phyloP scores from a whole-genome alignment of 1,140 invertebrate species.

The Psix sp. region DNA sequence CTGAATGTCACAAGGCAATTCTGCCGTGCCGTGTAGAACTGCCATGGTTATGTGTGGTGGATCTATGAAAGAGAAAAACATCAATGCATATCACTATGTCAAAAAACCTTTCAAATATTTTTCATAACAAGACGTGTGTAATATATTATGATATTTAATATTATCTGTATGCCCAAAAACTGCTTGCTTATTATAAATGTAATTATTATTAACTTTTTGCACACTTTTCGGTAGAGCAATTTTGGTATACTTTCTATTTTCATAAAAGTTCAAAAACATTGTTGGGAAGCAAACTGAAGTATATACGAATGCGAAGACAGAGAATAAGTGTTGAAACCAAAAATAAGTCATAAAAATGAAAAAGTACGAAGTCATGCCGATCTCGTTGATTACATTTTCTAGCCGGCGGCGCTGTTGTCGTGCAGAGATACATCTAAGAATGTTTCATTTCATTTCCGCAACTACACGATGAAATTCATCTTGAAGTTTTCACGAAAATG shows the following conservation, averaged over 20 bases:
- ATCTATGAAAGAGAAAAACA: constrained; percentile 79
- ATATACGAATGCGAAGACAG: constrained; percentile 19
- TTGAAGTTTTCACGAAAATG: constrained; percentile 8
- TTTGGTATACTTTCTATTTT: too few relatives aligned
- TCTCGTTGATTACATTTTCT: constrained; percentile 42
- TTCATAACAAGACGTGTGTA: too few relatives aligned
- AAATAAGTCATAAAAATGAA: constrained; percentile 41
- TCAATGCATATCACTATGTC: too few relatives aligned
- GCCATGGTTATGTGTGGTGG: constrained; percentile 78
- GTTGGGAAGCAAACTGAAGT: constrained; percentile 19
- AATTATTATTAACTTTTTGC: too few relatives aligned
- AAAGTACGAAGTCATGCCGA: constrained; percentile 29
- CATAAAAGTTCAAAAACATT: constrained; percentile 29
- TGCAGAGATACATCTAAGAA: constrained; percentile 37
- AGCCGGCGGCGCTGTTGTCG: constrained; percentile 25
- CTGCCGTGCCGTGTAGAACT: constrained; percentile 79
- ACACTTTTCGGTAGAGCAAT: too few relatives aligned
- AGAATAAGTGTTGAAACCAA: constrained; percentile 19
- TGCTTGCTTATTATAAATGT: too few relatives aligned
- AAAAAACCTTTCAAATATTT: too few relatives aligned
- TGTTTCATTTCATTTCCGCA: constrained; percentile 47
- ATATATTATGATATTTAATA: too few relatives aligned
- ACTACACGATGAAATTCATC: constrained; percentile 34
- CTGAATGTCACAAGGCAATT: constrained; percentile 81
- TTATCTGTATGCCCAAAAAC: too few relatives aligned